Evolutionary conservation across 2,888 invertebrate genomes (phyloP).

Genomic region (Antheraea yamamai): DNA sequence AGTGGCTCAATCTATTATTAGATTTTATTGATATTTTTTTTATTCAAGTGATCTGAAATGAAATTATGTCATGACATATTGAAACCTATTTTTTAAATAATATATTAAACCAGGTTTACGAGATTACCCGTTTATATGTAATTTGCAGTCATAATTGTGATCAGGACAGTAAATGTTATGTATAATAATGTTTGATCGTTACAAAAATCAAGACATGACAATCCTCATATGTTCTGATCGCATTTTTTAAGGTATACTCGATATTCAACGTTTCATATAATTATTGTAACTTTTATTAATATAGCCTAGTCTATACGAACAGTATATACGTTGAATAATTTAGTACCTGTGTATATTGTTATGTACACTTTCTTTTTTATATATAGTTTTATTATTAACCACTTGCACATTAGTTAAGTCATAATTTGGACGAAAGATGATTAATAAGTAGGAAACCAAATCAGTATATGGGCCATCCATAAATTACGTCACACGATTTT

Average conservation of each 20-base stretch:
- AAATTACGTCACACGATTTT: too few relatives aligned
- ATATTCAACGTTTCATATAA: too few relatives aligned
- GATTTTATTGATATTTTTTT: not conserved
- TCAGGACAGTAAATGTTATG: too few relatives aligned
- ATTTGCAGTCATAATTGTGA: not conserved
- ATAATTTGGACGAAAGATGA: not conserved
- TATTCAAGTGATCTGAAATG: not conserved
- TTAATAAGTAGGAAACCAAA: not conserved
- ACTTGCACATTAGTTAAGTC: not conserved
- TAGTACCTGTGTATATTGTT: constrained; percentile 22
- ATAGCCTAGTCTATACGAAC: not conserved
- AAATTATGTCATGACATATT: constrained; percentile 15
- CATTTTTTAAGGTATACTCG: too few relatives aligned
- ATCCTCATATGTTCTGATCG: too few relatives aligned
- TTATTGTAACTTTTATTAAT: not conserved
- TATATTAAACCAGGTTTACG: not conserved
- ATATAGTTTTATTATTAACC: constrained; percentile 17
- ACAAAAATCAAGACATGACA: too few relatives aligned
- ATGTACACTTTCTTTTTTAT: constrained; percentile 21
- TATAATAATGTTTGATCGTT: too few relatives aligned
- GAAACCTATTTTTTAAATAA: not conserved
- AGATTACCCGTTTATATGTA: not conserved
- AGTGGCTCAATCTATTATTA: not conserved
- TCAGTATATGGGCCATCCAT: too few relatives aligned
- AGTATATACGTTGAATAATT: not conserved